Conservation (phyloP, 30 jellyfish, hydroid and myxozoan genomes). For the Turritopsis dohrnii region DNA sequence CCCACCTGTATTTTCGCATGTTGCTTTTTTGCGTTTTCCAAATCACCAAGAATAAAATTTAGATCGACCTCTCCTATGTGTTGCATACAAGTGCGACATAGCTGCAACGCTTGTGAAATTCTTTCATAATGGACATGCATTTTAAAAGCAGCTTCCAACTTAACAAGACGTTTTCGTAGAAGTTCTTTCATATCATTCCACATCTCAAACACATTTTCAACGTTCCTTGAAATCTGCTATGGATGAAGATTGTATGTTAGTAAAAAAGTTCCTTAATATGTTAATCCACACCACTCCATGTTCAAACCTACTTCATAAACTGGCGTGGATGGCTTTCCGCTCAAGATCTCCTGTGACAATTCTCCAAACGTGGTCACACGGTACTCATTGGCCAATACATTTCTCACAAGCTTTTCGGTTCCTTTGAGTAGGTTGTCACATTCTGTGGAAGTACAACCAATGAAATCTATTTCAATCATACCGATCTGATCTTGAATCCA, state of each 20-base stretch:
- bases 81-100: neutral
- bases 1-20: neutral
- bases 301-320: neutral
- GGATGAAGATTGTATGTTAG: too few species aligned
- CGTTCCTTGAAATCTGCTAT: neutral
- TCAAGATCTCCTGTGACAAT: neutral
- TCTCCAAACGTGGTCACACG: neutral
- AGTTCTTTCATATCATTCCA: constrained; percentile 10
- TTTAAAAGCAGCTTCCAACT: neutral
- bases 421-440: neutral
- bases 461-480: neutral
- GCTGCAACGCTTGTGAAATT: neutral
- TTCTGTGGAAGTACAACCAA: neutral
- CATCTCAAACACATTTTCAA: constrained; percentile 4
- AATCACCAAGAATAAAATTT: neutral
- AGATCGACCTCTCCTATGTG: neutral
- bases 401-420: neutral
- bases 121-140: neutral
- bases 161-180: neutral
- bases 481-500: neutral
- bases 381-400: neutral
- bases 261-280: too few species aligned
- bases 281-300: too few species aligned
- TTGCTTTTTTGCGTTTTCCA: neutral
- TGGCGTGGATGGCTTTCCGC: neutral